These are phyloP conservation scores for Phortica magna DNA, from an alignment of 2,888 invertebrate genomes.

Conservation along the genomic window DNA sequence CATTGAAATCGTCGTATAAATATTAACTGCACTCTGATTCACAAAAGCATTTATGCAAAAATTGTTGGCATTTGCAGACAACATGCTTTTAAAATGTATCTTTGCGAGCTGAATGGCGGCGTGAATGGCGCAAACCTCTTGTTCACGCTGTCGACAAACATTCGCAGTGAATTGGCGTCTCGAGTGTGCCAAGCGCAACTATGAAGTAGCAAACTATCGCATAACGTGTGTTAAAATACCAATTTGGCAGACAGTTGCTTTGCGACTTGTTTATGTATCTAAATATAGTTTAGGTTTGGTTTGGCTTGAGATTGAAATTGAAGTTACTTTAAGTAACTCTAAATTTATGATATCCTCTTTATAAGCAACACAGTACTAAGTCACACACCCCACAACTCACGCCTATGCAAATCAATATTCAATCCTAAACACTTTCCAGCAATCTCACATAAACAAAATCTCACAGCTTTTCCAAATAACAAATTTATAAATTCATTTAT, in stretches of 20 bases:
- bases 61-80: slow-evolving; percentile 28
- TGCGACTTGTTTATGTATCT: too few relatives aligned
- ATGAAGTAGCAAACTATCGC: not conserved
- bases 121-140: not conserved
- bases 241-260: too few relatives aligned
- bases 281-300: too few relatives aligned
- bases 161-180: not conserved
- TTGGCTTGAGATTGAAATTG: too few relatives aligned
- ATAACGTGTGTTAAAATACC: too few relatives aligned
- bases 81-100: slow-evolving; percentile 19
- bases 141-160: not conserved
- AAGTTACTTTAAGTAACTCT: too few relatives aligned
- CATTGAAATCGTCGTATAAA: not conserved
- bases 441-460: too few relatives aligned
- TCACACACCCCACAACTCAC: too few relatives aligned
- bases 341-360: too few relatives aligned
- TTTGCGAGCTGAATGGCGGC: not conserved
- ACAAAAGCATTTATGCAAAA: slow-evolving; percentile 1
- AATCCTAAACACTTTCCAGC: too few relatives aligned
- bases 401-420: too few relatives aligned
- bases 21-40: slow-evolving; percentile 1
- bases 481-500: not conserved
- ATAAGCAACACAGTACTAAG: too few relatives aligned
- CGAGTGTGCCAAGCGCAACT: not conserved
- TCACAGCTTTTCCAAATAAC: not conserved